These are phyloP conservation scores for Prionailurus bengalensis DNA, from an alignment of 2,113 vertebrate genomes.

Conservation along the genomic window DNA sequence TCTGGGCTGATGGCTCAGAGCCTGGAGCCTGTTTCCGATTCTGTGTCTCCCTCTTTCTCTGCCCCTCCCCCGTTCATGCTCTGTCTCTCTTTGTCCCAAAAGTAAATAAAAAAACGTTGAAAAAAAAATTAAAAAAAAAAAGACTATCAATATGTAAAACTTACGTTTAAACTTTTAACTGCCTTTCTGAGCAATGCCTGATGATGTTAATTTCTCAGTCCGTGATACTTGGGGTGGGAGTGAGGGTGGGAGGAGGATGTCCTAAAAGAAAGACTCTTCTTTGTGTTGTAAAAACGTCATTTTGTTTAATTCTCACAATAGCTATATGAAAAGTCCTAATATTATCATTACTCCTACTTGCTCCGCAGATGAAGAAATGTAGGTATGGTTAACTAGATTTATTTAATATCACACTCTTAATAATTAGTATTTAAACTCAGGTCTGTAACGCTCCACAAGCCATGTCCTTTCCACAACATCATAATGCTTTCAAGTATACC, in stretches of 20 bases:
- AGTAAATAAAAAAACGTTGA: too few species aligned
- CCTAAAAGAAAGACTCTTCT: neutral
- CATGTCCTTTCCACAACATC: neutral
- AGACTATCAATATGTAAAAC: neutral
- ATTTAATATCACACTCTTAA: neutral
- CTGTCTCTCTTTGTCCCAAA: too few species aligned
- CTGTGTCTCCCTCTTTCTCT: too few species aligned
- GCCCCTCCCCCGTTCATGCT: too few species aligned
- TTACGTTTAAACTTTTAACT: neutral
- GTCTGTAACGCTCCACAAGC: neutral
- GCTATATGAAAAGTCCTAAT: neutral
- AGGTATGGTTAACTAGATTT: neutral
- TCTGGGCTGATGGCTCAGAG: too few species aligned
- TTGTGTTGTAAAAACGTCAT: neutral
- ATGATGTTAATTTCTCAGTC: neutral
- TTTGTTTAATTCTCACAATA: conserved; percentile 12
- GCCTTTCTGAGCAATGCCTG: neutral
- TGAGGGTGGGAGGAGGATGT: neutral
- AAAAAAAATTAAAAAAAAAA: too few species aligned
- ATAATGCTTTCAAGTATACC: neutral
- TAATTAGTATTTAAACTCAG: neutral
- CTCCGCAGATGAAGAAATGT: neutral
- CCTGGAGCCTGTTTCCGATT: too few species aligned
- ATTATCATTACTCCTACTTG: neutral
- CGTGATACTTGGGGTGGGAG: neutral